phyloP scores from a whole-genome alignment of 2,797 vertebrate genomes.

The Sibirionetta formosa region DNA sequence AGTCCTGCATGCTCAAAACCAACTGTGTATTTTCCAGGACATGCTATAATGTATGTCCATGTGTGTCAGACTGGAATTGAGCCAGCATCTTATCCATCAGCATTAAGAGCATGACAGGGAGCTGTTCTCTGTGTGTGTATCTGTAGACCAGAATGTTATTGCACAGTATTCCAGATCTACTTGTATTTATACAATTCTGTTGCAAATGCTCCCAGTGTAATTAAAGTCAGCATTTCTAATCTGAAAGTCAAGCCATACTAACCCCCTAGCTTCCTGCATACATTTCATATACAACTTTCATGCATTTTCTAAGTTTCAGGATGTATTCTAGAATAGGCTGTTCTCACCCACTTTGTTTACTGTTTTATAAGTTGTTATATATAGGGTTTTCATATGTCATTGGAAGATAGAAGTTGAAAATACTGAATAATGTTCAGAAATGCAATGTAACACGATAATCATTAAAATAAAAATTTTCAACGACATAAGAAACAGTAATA shows the following conservation, averaged over 20 bases:
- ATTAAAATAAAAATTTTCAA: neutral
- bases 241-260: neutral
- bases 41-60: neutral
- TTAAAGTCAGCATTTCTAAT: neutral
- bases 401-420: neutral
- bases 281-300: neutral
- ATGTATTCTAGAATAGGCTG: neutral
- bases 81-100: neutral
- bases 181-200: neutral
- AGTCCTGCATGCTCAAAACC: neutral
- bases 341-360: neutral
- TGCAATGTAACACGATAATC: accelerated
- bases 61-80: neutral
- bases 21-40: neutral
- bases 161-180: neutral
- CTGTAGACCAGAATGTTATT: neutral
- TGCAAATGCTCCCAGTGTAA: neutral
- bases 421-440: neutral
- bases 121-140: neutral
- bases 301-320: neutral
- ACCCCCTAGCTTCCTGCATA: neutral
- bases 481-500: neutral
- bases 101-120: neutral
- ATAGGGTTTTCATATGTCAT: neutral
- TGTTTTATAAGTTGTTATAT: neutral